These are phyloP conservation scores for Sminthurides bifidus DNA, from an alignment of 1,140 invertebrate species.

Conservation along the genomic window DNA sequence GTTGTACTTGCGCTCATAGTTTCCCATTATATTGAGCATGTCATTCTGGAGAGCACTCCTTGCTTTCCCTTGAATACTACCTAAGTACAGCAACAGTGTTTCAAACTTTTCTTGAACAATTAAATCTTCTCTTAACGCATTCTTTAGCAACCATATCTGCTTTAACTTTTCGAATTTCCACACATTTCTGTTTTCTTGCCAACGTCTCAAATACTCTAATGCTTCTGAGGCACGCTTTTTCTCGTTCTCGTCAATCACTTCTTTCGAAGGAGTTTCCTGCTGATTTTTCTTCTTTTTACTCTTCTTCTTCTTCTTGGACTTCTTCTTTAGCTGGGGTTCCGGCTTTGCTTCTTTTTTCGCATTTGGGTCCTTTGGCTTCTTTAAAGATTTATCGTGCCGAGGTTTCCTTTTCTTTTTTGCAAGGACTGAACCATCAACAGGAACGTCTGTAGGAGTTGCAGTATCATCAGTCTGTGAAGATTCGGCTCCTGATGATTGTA, in stretches of 20 bases:
- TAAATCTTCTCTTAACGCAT: slow-evolving; percentile 47
- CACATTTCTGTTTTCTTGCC: slow-evolving; percentile 52
- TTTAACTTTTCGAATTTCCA: slow-evolving; percentile 67
- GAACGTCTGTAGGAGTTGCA: neutral
- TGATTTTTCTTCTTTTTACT: slow-evolving; percentile 25
- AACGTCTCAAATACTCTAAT: slow-evolving; percentile 34
- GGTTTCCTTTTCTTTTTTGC: slow-evolving; percentile 5
- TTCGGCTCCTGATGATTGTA: neutral
- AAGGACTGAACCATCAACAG: neutral
- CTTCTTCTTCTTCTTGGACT: slow-evolving; percentile 17
- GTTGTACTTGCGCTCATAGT: slow-evolving; percentile 43
- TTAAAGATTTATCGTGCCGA: too few relatives aligned
- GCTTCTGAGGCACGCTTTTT: slow-evolving; percentile 6
- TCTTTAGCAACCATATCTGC: slow-evolving; percentile 58
- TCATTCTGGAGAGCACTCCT: slow-evolving; percentile 47
- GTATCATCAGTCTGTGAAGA: neutral
- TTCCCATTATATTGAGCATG: slow-evolving; percentile 50
- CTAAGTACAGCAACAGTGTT: slow-evolving; percentile 55
- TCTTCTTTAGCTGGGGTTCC: neutral
- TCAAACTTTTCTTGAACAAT: slow-evolving; percentile 49
- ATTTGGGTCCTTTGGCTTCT: too few relatives aligned
- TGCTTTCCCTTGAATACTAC: slow-evolving; percentile 50
- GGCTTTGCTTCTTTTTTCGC: neutral
- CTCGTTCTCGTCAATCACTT: slow-evolving; percentile 1
- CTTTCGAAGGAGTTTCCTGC: neutral